Percentiles rank a stretch among this genome's conserved stretches.
Evolutionary conservation across 1,140 invertebrate genomes (phyloP).

Genomic region (Aleiodes sp.): DNA sequence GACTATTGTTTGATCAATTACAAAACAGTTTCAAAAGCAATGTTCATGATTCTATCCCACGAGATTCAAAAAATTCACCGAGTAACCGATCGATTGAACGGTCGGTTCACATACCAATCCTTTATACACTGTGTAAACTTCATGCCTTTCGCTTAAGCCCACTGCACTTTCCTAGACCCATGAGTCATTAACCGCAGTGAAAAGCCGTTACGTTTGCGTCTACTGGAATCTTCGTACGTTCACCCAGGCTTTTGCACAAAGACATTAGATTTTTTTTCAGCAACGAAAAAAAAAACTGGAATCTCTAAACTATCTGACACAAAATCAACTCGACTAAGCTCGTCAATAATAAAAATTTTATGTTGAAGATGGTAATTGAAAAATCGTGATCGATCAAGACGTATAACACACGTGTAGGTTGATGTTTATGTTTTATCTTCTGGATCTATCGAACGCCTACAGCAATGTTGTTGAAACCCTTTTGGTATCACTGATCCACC

Average conservation of each 20-base stretch:
- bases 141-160: background rate
- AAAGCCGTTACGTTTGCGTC: conserved; percentile 32
- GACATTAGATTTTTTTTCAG: background rate
- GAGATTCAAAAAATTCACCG: background rate
- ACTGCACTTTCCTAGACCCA: background rate
- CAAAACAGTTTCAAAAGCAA: background rate
- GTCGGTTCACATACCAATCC: background rate
- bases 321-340: background rate
- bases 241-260: conserved; percentile 6
- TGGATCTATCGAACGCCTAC: conserved; percentile 25
- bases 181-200: conserved; percentile 32
- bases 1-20: background rate
- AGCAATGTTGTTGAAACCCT: conserved; percentile 6
- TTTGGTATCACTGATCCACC: conserved; percentile 21
- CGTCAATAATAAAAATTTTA: background rate
- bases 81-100: background rate
- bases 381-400: background rate
- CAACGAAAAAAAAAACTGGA: background rate
- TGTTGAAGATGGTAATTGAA: background rate
- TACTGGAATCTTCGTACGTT: conserved; percentile 28
- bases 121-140: background rate
- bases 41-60: background rate
- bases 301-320: background rate
- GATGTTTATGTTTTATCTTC: conserved; percentile 11
- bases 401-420: background rate